phyloP scores from a whole-genome alignment of 2,888 invertebrate species.

The Philereme vetulata region DNA sequence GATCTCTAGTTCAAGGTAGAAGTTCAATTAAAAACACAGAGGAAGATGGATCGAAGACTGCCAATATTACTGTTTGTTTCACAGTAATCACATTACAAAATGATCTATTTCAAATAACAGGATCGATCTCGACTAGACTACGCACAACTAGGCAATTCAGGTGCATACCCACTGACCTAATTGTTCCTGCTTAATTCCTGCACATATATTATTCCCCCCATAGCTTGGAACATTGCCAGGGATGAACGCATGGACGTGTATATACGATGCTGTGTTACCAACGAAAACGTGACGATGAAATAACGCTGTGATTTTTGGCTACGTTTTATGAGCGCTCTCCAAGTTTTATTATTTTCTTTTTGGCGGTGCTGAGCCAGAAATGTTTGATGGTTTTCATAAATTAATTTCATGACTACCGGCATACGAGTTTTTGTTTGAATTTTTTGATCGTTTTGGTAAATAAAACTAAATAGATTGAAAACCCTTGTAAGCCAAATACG shows the following conservation, averaged over 20 bases:
- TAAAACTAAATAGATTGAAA: no score
- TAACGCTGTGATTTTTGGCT: conserved; percentile 22
- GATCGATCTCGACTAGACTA: neutral
- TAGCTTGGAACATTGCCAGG: conserved; percentile 21
- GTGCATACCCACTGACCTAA: conserved; percentile 18
- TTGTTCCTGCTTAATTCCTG: conserved; percentile 13
- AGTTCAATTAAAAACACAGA: no score
- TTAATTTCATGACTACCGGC: no score
- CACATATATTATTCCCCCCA: conserved; percentile 14
- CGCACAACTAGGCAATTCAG: neutral
- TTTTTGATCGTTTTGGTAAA: no score
- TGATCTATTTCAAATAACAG: neutral
- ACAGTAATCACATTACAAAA: no score
- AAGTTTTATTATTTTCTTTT: neutral
- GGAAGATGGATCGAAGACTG: no score
- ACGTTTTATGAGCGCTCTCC: neutral
- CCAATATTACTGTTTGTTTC: no score
- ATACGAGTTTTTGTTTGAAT: no score
- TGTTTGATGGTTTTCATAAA: no score
- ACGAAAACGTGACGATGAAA: conserved; percentile 14
- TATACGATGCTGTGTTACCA: conserved; percentile 20
- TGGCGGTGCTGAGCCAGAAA: no score
- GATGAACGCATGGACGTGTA: conserved; percentile 25
- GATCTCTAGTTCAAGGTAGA: no score
- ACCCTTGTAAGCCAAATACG: no score